phyloP scores from a whole-genome alignment of 1,140 invertebrate genomes.

The fruit fly (Drosophila melanogaster) region Release_6_plus_ISO1_MT NT_037436.4:2436501-2437000 shows the following conservation, averaged over 20 bases:
- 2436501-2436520: background rate
- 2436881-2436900: conserved; percentile 62
- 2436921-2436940: conserved; percentile 40
- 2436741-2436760: conserved; percentile 31
- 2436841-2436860: conserved; percentile 26
- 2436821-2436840: conserved; percentile 6
- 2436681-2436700: conserved; percentile 36
- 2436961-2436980: conserved; percentile 52
- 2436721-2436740: conserved; percentile 28
- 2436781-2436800: conserved; percentile 3
- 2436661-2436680: conserved; percentile 41
- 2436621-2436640: background rate
- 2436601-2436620: background rate
- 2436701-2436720: conserved; percentile 40
- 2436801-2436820: background rate
- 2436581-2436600: too few species aligned
- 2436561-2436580: too few species aligned
- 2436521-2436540: background rate
- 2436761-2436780: conserved; percentile 24
- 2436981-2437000: conserved; percentile 53
- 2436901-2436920: conserved; percentile 49
- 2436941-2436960: conserved; percentile 52
- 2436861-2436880: conserved; percentile 56
- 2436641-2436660: conserved; percentile 18
- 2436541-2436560: too few species aligned